Base-by-base conservation (phyloP, 37 sponge, comb jelly and placozoan species). In the Aplysina aerophoba region DNA sequence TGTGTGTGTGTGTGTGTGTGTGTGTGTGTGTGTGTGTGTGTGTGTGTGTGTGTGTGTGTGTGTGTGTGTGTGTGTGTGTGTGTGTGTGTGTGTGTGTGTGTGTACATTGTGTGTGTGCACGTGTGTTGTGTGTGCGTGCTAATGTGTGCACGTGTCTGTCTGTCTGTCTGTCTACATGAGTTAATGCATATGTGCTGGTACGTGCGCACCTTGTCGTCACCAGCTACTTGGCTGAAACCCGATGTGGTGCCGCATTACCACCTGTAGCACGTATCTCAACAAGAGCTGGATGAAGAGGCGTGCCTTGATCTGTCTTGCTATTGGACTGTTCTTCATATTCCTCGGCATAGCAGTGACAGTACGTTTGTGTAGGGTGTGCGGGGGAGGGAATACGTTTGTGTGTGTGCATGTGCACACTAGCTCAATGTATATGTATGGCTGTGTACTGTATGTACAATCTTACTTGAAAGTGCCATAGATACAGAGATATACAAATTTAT, bases 221-320 rank as follows among this genome's bases (percentile, higher is more conserved):
- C 50, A 44, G 6, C 50, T 44, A 44, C 50, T 8, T 44, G 8
- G 8, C 50, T 44, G 6, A 44, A 11, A 8, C 50, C 50, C 8
- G 8, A 44, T 44, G 50, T 44, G 50, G 50, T 44, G 8, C 50
- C 50, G 8, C 8, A 44, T 44, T 8, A 44, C 50, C 50, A 44
- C n/a, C 67, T 55, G 0, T 20, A 87, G 88, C 38, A 88, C 92
- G 5, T 92, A 88, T 69, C 56, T 89, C 56, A 53, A 89, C 58
- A n/a, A 6, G 16, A 66, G 56, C 38, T 92, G 92, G 92, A 92
- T 92, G 92, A 27, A 77, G 62, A 73, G 56, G 35, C 61, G 92
- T 28, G 92, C 92, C n/a, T 39, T 88, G 15, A 31, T 82, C 56
- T 92, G 84, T 64, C 41, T 80, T 1, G 50, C 62, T 21, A 56